Base-by-base conservation (phyloP, 1,140 invertebrate genomes). In the Popillia japonica region DNA sequence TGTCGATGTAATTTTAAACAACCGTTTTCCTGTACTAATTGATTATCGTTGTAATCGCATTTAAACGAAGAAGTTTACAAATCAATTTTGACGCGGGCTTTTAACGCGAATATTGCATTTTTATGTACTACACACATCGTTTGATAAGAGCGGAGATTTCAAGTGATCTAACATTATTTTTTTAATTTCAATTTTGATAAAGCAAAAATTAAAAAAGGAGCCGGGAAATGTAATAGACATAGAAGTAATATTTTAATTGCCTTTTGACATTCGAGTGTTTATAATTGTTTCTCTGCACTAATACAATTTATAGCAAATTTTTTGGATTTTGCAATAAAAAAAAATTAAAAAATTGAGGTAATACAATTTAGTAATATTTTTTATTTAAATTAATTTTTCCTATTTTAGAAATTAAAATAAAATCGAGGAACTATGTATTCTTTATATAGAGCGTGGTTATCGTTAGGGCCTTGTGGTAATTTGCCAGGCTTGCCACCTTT, bases 391-490 rank as follows among this genome's bases (percentile, higher is more conserved):
- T 9, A 27, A 14, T 4, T n/a, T 72, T 2, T 22, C 8, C 22
- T 44, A 11, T 76, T 76, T 27, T 20, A 79, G 79, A 55, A 55
- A 55, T 14, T n/a, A 6, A 17, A 55, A 55, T 6, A 55, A 14
- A 55, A n/a, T n/a, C 2, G 48, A 3, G 14, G 6, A 64, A 75
- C 48, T 75, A 91, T 91, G 91, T 89, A 91, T 85, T 91, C 90
- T 9, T 85, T 93, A 78, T 93, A 93, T 85, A 89, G 92, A 86
- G 91, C 92, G 22, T 93, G 92, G 92, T 80, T 87, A 42, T 83
- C 84, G 1, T 78, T 86, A 76, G 79, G 82, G 23, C 82, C 83
- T 80, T 87, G 81, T 75, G 76, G 78, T 10, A 78, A 74, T 10
- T 42, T 79, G 14, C 61, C 77, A 41, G 7, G 40, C 14, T 41